These are phyloP conservation scores for Protodeltote pygarga DNA, from an alignment of 2,888 invertebrate genomes.

Conservation along the genomic window DNA sequence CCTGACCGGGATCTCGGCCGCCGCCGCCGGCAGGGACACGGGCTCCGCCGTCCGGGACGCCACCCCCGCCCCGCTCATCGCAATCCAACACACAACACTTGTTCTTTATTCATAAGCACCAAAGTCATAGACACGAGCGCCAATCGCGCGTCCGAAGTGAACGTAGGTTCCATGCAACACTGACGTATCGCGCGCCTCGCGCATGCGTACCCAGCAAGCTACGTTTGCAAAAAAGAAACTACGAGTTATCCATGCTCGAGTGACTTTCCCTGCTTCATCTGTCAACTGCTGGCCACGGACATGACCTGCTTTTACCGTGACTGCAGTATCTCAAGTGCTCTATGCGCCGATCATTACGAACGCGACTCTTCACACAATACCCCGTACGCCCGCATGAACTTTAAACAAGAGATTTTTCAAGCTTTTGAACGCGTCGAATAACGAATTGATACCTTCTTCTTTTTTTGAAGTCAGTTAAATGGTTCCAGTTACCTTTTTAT, in stretches of 20 bases:
- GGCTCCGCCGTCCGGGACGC: slow-evolving; percentile 70
- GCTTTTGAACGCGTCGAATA: too few species aligned
- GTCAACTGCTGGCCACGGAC: slow-evolving; percentile 61
- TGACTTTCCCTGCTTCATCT: slow-evolving; percentile 77
- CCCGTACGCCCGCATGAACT: slow-evolving; percentile 49
- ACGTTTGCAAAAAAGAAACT: slow-evolving; percentile 80
- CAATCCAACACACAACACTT: slow-evolving; percentile 61
- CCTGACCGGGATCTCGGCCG: slow-evolving; percentile 77
- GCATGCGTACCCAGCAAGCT: slow-evolving; percentile 74
- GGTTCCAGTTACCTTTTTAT: neutral
- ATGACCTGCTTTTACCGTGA: slow-evolving; percentile 80
- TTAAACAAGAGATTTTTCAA: slow-evolving; percentile 12
- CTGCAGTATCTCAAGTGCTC: slow-evolving; percentile 42
- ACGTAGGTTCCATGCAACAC: slow-evolving; percentile 81
- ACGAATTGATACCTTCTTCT: too few species aligned
- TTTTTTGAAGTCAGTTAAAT: neutral
- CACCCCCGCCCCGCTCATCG: slow-evolving; percentile 78
- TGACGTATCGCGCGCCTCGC: slow-evolving; percentile 74
- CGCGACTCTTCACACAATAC: slow-evolving; percentile 11
- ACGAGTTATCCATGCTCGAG: slow-evolving; percentile 64
- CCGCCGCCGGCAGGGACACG: slow-evolving; percentile 64
- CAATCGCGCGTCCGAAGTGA: slow-evolving; percentile 85
- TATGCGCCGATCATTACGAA: slow-evolving; percentile 29
- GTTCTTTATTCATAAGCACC: slow-evolving; percentile 71
- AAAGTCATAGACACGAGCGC: slow-evolving; percentile 67